Percentiles rank a stretch among this genome's conserved stretches.
Evolutionary conservation across 2,113 vertebrate genomes (phyloP).

Genomic region (Actenoides hombroni): DNA sequence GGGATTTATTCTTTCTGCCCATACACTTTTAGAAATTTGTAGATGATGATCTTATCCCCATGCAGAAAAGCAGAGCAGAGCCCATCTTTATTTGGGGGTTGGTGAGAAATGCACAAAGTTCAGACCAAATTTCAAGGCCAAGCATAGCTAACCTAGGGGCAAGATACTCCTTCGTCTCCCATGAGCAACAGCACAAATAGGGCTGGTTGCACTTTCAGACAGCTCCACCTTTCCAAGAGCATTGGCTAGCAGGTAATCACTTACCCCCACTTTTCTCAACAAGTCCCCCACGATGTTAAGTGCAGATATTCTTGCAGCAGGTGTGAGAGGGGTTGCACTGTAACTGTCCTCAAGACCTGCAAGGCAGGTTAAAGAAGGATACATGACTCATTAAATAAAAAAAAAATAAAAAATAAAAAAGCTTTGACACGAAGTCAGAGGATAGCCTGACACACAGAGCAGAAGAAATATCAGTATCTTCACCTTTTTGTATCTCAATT

Average conservation of each 20-base stretch:
- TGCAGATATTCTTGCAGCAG: conserved; percentile 94
- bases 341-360: conserved; percentile 80
- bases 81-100: background rate
- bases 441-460: background rate
- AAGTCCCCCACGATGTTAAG: conserved; percentile 96
- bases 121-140: background rate
- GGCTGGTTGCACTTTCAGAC: background rate
- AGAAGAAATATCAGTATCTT: background rate
- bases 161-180: background rate
- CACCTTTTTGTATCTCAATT: background rate
- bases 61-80: background rate
- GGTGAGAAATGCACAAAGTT: background rate
- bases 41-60: background rate
- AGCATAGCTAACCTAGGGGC: rapidly evolving
- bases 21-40: background rate
- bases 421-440: background rate
- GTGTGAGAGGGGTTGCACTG: conserved; percentile 88
- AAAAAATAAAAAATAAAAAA: background rate
- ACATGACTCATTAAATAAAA: background rate
- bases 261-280: conserved; percentile 94
- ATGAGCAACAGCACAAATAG: background rate
- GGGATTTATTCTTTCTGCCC: background rate
- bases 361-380: background rate
- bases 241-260: background rate
- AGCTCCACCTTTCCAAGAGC: background rate